These are phyloP conservation scores for Micrasema minimum DNA, from an alignment of 1,140 invertebrate species.

Conservation along the genomic window DNA sequence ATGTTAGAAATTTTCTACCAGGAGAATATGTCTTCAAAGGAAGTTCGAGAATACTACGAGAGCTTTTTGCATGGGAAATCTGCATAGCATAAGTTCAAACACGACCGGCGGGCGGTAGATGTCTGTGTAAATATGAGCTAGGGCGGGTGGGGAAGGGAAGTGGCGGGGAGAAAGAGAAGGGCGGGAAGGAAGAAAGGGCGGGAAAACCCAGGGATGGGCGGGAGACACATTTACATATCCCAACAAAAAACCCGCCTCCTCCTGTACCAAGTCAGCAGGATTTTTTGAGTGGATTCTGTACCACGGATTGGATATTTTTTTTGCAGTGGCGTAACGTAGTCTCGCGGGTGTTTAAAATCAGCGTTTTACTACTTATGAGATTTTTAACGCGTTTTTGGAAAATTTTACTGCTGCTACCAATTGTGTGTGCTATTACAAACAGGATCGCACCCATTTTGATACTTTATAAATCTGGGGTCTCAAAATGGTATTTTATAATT, in stretches of 20 bases:
- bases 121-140: slow-evolving; percentile 49
- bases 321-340: slow-evolving; percentile 3
- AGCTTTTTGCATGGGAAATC: slow-evolving; percentile 45
- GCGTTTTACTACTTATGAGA: too few species aligned
- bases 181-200: neutral
- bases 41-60: slow-evolving; percentile 5
- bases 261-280: slow-evolving; percentile 56
- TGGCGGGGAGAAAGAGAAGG: neutral
- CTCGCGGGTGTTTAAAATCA: too few species aligned
- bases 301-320: slow-evolving; percentile 18
- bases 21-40: too few species aligned
- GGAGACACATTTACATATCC: slow-evolving; percentile 58
- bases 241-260: slow-evolving; percentile 57
- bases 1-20: too few species aligned
- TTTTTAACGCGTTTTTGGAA: too few species aligned
- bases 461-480: too few species aligned
- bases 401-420: too few species aligned
- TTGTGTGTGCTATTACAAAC: too few species aligned
- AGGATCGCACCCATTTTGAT: too few species aligned
- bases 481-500: too few species aligned
- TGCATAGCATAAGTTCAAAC: slow-evolving; percentile 44
- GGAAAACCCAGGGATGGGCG: neutral
- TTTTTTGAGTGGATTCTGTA: slow-evolving; percentile 58
- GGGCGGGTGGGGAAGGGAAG: neutral
- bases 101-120: slow-evolving; percentile 34